A percentile compares a stretch with the other conserved stretches of the same genome.
Conservation (phyloP, 2,797 vertebrate genomes). For the Cacajao melanocephalus region DNA sequence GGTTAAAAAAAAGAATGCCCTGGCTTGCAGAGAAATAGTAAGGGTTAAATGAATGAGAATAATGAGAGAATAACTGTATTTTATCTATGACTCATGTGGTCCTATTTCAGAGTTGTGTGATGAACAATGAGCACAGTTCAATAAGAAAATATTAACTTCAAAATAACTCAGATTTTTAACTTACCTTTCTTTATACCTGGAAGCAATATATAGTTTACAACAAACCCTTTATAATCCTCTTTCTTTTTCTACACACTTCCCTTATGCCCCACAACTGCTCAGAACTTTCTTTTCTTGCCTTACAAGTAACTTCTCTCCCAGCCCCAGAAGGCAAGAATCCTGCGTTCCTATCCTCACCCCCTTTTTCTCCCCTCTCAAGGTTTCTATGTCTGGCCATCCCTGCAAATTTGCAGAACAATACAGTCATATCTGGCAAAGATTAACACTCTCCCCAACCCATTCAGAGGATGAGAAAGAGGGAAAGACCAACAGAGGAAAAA, state of each 20-base stretch:
- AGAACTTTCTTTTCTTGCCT: background rate
- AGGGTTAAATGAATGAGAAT: background rate
- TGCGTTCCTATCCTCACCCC: background rate
- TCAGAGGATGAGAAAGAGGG: background rate
- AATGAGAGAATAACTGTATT: background rate
- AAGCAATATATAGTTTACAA: background rate
- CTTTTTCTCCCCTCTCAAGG: background rate
- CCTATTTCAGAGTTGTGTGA: background rate
- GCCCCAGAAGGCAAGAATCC: background rate
- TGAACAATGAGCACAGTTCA: background rate
- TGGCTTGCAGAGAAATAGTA: background rate
- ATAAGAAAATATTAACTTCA: constrained; percentile 3
- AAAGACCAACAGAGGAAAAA: background rate
- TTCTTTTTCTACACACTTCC: background rate
- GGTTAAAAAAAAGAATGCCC: background rate
- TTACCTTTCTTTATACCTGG: background rate
- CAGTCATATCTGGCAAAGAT: background rate
- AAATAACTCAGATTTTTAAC: background rate
- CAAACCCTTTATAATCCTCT: background rate
- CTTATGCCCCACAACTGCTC: background rate
- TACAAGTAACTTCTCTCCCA: background rate
- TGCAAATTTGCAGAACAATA: background rate
- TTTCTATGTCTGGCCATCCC: background rate
- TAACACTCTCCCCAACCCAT: background rate
- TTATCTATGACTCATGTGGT: background rate